These are phyloP conservation scores for Orthonychiurus folsomi DNA, from an alignment of 2,888 invertebrate genomes.

Conservation along the genomic window DNA sequence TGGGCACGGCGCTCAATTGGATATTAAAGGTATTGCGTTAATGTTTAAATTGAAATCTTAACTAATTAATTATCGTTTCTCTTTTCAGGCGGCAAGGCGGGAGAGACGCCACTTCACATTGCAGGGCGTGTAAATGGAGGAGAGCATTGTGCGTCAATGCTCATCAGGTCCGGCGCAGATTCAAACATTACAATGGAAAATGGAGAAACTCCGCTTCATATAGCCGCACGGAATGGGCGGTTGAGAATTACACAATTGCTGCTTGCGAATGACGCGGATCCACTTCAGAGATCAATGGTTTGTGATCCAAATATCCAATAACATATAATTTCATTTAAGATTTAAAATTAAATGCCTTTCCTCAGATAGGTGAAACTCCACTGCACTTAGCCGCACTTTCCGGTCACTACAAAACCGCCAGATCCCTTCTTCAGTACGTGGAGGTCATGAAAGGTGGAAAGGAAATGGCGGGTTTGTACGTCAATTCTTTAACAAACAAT, in stretches of 20 bases:
- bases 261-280: too few species aligned
- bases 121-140: slow-evolving; percentile 92
- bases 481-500: not conserved
- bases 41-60: not conserved
- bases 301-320: too few species aligned
- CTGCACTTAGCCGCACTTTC: slow-evolving; percentile 70
- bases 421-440: not conserved
- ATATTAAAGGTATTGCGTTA: slow-evolving; percentile 59
- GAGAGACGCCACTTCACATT: slow-evolving; percentile 83
- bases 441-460: not conserved
- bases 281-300: too few species aligned
- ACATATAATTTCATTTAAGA: too few species aligned
- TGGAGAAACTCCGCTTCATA: too few species aligned
- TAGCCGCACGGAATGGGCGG: too few species aligned
- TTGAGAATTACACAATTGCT: too few species aligned
- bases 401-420: slow-evolving; percentile 60
- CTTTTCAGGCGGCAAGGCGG: too few species aligned
- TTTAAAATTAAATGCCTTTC: too few species aligned
- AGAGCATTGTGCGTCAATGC: too few species aligned
- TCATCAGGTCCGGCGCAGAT: slow-evolving; percentile 86
- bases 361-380: too few species aligned
- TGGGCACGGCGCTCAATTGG: slow-evolving; percentile 91
- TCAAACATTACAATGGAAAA: slow-evolving; percentile 89
- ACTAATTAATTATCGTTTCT: not conserved
- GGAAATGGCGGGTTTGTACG: slow-evolving; percentile 4